phyloP scores from a whole-genome alignment of 2,888 invertebrate genomes.

The Lypha dubia region DNA sequence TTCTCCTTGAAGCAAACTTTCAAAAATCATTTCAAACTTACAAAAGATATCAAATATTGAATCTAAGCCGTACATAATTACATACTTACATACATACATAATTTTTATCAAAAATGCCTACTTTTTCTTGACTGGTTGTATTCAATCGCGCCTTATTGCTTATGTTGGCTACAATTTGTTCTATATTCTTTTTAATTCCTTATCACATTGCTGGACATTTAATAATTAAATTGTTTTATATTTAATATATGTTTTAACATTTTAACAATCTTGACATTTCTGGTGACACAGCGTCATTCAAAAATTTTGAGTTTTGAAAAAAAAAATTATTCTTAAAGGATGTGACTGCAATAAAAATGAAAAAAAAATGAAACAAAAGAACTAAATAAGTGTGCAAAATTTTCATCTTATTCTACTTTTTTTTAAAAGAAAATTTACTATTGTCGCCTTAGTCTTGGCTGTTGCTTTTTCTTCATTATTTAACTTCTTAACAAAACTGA shows the following conservation, averaged over 20 bases:
- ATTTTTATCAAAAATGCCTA: neutral
- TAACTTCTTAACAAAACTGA: neutral
- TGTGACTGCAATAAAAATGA: neutral
- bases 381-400: too few species aligned
- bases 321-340: slow-evolving; percentile 6
- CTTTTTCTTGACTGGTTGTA: neutral
- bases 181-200: slow-evolving; percentile 38
- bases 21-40: too few species aligned
- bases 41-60: too few species aligned
- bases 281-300: slow-evolving; percentile 38
- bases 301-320: slow-evolving; percentile 34
- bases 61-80: too few species aligned
- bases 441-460: neutral
- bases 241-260: slow-evolving; percentile 22
- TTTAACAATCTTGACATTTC: slow-evolving; percentile 34
- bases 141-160: neutral
- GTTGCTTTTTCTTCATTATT: neutral
- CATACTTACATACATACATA: too few species aligned
- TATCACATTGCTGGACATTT: slow-evolving; percentile 57
- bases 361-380: neutral
- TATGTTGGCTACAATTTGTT: neutral
- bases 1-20: too few species aligned
- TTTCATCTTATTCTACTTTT: neutral
- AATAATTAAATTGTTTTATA: slow-evolving; percentile 34
- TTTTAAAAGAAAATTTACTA: neutral